Conservation (phyloP, 1,140 invertebrate genomes). For the Drosophila biarmipes region DNA sequence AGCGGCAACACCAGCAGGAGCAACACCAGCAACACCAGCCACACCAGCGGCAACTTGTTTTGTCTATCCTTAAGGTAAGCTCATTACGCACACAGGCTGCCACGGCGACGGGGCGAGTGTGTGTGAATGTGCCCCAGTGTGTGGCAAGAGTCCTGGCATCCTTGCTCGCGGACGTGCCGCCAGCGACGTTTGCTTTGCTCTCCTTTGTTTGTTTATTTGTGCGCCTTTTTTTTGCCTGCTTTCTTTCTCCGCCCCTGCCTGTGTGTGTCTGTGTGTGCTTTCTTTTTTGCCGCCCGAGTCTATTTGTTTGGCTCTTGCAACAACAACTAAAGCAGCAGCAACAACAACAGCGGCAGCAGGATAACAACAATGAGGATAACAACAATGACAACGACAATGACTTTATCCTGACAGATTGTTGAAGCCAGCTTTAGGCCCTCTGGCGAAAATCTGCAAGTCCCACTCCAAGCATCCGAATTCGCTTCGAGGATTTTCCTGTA, state of each 20-base stretch:
- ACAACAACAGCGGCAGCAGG: constrained; percentile 14
- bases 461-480: constrained; percentile 26
- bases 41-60: constrained; percentile 43
- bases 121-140: not conserved
- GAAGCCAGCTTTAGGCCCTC: constrained; percentile 42
- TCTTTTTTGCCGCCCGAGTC: constrained; percentile 43
- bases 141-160: constrained; percentile 31
- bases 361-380: constrained; percentile 75
- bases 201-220: constrained; percentile 75
- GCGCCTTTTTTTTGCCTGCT: constrained; percentile 44
- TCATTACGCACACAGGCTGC: constrained; percentile 67
- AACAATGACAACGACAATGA: constrained; percentile 76
- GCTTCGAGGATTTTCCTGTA: constrained; percentile 16
- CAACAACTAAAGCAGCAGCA: constrained; percentile 24
- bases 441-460: not conserved
- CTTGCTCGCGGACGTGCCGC: constrained; percentile 73
- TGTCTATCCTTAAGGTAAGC: constrained; percentile 77
- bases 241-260: constrained; percentile 8
- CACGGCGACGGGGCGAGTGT: constrained; percentile 27
- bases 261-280: constrained; percentile 9
- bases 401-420: constrained; percentile 80
- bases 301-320: constrained; percentile 57
- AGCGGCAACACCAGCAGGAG: constrained; percentile 16
- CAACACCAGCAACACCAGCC: constrained; percentile 28
- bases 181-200: constrained; percentile 73